phyloP scores from a whole-genome alignment of 2,888 invertebrate genomes.

The Gnatocerus cornutus region DNA sequence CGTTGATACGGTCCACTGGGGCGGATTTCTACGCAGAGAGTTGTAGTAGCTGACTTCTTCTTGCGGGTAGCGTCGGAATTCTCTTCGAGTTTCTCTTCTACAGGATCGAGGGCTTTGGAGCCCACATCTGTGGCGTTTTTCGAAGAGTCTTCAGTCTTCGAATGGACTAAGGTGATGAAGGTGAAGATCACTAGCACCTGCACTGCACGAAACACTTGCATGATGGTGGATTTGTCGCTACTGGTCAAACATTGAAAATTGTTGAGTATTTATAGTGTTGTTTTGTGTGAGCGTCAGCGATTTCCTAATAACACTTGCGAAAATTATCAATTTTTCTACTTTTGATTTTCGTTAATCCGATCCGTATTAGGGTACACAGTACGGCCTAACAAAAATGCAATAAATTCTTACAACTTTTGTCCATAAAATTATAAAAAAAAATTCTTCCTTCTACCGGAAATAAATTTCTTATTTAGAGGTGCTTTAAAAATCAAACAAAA shows the following conservation, averaged over 20 bases:
- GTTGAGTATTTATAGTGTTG: conserved; percentile 18
- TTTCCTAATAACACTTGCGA: not conserved
- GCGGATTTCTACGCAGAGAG: conserved; percentile 71
- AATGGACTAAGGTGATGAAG: conserved; percentile 19
- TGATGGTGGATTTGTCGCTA: conserved; percentile 31
- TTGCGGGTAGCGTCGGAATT: conserved; percentile 53
- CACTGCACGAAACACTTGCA: conserved; percentile 34
- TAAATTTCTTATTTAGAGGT: too few species aligned
- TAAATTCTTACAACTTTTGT: too few species aligned
- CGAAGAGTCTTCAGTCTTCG: conserved; percentile 16
- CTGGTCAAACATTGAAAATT: conserved; percentile 3
- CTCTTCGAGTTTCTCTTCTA: conserved; percentile 41
- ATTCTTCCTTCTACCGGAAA: too few species aligned
- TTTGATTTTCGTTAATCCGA: too few species aligned
- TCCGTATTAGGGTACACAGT: too few species aligned
- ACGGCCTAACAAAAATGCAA: too few species aligned
- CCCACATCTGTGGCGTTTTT: conserved; percentile 30
- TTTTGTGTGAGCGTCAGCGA: conserved; percentile 17
- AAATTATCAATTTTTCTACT: too few species aligned
- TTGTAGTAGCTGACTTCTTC: conserved; percentile 70
- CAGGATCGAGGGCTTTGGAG: conserved; percentile 11
- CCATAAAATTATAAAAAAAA: too few species aligned
- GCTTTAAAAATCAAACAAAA: too few species aligned
- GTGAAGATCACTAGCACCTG: conserved; percentile 41
- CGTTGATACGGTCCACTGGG: conserved; percentile 67